These are phyloP conservation scores for Melanotus villosus DNA, from an alignment of 2,888 invertebrate genomes.

Conservation along the genomic window DNA sequence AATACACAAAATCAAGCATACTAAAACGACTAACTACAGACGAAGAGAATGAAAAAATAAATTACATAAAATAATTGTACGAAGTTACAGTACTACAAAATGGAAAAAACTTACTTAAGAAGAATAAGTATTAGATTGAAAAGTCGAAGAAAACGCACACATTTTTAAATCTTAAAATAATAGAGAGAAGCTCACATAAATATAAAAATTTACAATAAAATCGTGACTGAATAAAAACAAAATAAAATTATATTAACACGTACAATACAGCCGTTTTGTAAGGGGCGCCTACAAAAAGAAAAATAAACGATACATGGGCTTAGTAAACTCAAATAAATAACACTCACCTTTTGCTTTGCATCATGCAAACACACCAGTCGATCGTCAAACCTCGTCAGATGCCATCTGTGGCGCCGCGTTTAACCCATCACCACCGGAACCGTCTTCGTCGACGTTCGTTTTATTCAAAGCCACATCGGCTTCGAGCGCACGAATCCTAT, in stretches of 20 bases:
- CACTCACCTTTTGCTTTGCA: constrained; percentile 16
- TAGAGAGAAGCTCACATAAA: neutral
- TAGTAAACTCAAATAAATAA: neutral
- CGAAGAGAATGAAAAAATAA: constrained; percentile 8
- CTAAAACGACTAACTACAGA: neutral
- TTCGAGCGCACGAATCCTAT: constrained; percentile 85
- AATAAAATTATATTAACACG: constrained; percentile 13
- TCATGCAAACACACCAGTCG: neutral
- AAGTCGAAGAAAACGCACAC: neutral
- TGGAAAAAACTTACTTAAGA: neutral
- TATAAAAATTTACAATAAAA: constrained; percentile 12
- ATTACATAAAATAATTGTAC: neutral
- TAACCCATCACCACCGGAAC: constrained; percentile 66
- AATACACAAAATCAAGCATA: constrained; percentile 11
- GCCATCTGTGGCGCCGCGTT: constrained; percentile 68
- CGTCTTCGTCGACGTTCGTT: constrained; percentile 63
- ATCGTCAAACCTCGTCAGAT: constrained; percentile 73
- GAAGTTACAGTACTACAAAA: neutral
- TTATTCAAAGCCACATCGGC: constrained; percentile 70
- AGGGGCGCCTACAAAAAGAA: constrained; percentile 24
- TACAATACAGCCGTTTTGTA: constrained; percentile 23
- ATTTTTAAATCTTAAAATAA: neutral
- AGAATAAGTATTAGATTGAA: neutral
- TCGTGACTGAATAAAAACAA: constrained; percentile 14
- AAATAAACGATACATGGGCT: neutral